Evolutionary conservation across 2,888 invertebrate species (phyloP).

Genomic region (Glomeris marginata): DNA sequence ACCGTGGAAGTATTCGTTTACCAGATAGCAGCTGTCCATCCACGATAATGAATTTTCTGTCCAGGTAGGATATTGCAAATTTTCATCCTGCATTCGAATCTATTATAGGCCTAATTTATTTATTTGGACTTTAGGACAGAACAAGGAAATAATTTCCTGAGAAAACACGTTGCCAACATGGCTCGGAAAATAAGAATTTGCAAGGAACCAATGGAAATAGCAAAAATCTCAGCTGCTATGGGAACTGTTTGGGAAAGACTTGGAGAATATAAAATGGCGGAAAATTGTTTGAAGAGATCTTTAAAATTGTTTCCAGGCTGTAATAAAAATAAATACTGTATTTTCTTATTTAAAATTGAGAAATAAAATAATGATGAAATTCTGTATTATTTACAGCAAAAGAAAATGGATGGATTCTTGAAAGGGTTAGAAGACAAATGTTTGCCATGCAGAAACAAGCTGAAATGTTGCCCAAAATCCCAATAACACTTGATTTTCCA

Average conservation of each 20-base stretch:
- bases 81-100: too few species aligned
- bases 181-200: conserved; percentile 3
- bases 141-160: conserved; percentile 6
- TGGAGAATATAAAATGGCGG: conserved; percentile 9
- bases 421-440: too few species aligned
- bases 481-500: too few species aligned
- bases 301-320: conserved; percentile 7
- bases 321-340: too few species aligned
- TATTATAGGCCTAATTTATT: too few species aligned
- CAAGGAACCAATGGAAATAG: conserved; percentile 3
- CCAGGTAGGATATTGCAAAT: conserved; percentile 2
- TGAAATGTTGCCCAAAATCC: too few species aligned
- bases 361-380: not conserved
- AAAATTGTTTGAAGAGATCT: conserved; percentile 4
- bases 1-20: conserved; percentile 5
- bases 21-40: conserved; percentile 9
- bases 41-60: conserved; percentile 8
- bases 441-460: too few species aligned
- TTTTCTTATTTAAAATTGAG: not conserved
- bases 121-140: conserved; percentile 11
- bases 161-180: conserved; percentile 6
- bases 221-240: conserved; percentile 2
- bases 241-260: conserved; percentile 10
- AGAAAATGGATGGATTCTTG: too few species aligned
- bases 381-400: too few species aligned